Percentiles rank a stretch among this genome's conserved stretches.
phyloP scores from a whole-genome alignment of 2,113 vertebrate genomes.

The Pituophis catenifer region DNA sequence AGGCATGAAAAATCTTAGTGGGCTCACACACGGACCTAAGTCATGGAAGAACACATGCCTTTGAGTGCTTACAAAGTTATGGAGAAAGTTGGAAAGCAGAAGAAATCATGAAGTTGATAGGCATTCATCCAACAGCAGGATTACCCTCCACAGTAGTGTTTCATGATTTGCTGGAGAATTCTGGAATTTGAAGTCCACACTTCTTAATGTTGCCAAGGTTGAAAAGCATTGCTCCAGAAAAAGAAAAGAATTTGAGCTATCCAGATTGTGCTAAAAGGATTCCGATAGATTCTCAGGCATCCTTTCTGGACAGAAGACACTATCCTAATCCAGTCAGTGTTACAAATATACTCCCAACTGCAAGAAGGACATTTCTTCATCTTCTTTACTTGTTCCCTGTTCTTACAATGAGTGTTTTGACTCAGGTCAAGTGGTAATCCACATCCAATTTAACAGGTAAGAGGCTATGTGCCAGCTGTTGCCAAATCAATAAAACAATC shows the following conservation, averaged over 20 bases:
- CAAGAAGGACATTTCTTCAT: neutral
- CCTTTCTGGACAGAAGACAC: neutral
- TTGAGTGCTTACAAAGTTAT: neutral
- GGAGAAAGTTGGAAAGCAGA: neutral
- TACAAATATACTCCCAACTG: neutral
- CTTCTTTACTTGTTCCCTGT: neutral
- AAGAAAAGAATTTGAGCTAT: neutral
- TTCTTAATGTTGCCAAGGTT: neutral
- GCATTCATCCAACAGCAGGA: neutral
- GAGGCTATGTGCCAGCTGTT: neutral
- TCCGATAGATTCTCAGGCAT: neutral
- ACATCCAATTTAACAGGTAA: neutral
- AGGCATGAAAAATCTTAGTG: too few species aligned
- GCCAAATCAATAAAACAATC: slow-evolving; percentile 17
- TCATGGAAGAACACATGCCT: neutral
- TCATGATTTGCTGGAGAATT: neutral
- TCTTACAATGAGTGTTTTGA: neutral
- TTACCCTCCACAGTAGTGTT: neutral
- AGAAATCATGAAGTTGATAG: neutral
- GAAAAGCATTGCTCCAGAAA: neutral
- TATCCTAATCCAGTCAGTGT: neutral
- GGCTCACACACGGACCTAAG: neutral
- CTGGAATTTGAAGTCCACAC: neutral
- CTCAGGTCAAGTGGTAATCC: neutral
- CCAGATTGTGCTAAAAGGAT: neutral